These are phyloP conservation scores for Spinus pinus DNA, from an alignment of 2,797 vertebrate species.

Conservation along the genomic window DNA sequence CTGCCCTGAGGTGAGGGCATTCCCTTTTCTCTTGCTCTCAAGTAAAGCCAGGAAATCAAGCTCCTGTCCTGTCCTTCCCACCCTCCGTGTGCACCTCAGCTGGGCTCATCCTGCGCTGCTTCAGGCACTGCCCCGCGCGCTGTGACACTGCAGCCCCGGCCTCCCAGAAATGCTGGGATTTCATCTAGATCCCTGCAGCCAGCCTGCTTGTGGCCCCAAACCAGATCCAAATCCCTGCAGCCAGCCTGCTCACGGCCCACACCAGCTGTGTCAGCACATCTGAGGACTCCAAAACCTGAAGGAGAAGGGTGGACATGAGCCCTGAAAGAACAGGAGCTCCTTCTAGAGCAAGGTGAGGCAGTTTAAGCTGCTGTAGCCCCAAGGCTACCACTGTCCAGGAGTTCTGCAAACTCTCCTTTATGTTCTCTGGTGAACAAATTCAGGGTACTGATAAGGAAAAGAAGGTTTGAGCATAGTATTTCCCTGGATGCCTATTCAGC, in stretches of 20 bases:
- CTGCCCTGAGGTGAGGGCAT: neutral
- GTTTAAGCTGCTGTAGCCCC: neutral
- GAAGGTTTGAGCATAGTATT: neutral
- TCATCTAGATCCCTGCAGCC: neutral
- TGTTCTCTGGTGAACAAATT: neutral
- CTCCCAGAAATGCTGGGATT: neutral
- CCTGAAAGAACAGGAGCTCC: neutral
- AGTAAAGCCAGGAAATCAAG: neutral
- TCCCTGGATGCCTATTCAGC: neutral
- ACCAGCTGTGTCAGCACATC: neutral
- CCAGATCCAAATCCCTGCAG: neutral
- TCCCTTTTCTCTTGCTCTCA: neutral
- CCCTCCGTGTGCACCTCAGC: neutral
- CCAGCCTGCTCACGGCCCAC: fast-evolving
- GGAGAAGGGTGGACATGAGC: neutral
- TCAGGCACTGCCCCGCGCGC: fast-evolving
- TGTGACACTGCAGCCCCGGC: neutral
- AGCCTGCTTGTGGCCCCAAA: fast-evolving
- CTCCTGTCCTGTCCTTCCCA: neutral
- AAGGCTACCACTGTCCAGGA: neutral
- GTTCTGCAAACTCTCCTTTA: neutral
- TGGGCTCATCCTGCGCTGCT: neutral
- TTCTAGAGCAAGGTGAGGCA: neutral
- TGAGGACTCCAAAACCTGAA: fast-evolving
- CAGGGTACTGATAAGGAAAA: neutral